These are phyloP conservation scores for Drosophila buzzatii DNA, from an alignment of 2,888 invertebrate species.

Conservation along the genomic window DNA sequence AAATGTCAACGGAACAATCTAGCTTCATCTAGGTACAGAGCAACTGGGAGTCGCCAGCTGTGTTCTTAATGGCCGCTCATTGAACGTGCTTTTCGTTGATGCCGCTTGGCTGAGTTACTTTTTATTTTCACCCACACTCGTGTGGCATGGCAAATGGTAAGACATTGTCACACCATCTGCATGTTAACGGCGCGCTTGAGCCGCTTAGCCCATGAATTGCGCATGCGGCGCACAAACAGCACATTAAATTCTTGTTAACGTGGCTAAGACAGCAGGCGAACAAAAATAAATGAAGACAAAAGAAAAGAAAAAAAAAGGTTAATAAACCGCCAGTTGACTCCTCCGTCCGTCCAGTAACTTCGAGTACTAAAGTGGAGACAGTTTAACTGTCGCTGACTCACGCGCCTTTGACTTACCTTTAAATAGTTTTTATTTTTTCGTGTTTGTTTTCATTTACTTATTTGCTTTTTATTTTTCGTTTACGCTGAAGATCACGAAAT, in stretches of 20 bases:
- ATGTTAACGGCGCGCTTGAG: constrained; percentile 55
- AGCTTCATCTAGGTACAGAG: constrained; percentile 4
- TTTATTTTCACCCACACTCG: constrained; percentile 74
- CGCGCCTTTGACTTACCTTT: constrained; percentile 37
- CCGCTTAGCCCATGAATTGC: constrained; percentile 39
- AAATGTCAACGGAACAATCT: constrained; percentile 4
- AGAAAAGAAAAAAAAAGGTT: constrained; percentile 53
- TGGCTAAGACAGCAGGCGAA: constrained; percentile 60
- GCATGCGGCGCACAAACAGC: constrained; percentile 55
- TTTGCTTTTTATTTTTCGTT: constrained; percentile 4
- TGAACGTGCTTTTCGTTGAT: constrained; percentile 42
- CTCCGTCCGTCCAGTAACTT: constrained; percentile 46
- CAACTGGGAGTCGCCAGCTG: background rate
- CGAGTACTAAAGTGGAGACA: constrained; percentile 39
- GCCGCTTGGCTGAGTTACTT: constrained; percentile 52
- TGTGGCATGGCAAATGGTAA: constrained; percentile 60
- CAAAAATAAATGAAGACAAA: background rate
- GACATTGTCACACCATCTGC: constrained; percentile 47
- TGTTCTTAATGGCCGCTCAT: constrained; percentile 4
- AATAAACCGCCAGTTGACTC: constrained; percentile 67
- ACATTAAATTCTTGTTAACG: constrained; percentile 75
- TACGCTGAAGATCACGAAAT: constrained; percentile 47
- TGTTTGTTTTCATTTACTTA: constrained; percentile 13
- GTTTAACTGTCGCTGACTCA: constrained; percentile 53
- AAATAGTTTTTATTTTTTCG: constrained; percentile 26